Conservation (phyloP, 2,888 invertebrate species). For the Pachymerium ferrugineum region DNA sequence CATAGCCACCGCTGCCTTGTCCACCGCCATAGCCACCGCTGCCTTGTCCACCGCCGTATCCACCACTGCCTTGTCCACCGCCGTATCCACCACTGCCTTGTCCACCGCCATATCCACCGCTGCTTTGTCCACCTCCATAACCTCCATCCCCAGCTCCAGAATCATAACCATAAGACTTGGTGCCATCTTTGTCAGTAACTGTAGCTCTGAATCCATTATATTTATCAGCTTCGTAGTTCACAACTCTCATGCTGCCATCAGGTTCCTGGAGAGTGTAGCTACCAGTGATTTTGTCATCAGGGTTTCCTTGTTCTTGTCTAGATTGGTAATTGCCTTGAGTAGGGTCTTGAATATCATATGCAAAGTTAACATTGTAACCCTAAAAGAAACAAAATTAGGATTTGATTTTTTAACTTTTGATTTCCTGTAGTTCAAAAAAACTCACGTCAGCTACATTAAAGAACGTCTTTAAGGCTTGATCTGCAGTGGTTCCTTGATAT, state of each 20-base stretch:
- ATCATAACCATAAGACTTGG: constrained; percentile 23
- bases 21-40: background rate
- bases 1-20: background rate
- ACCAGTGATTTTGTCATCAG: constrained; percentile 61
- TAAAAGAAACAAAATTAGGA: constrained; percentile 43
- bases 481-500: background rate
- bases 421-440: too few species aligned
- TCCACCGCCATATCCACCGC: background rate
- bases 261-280: constrained; percentile 69
- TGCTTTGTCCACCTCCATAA: background rate
- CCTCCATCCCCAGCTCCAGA: constrained; percentile 1
- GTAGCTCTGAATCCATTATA: constrained; percentile 69
- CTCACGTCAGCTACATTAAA: background rate
- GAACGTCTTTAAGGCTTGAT: background rate
- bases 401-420: background rate
- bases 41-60: background rate
- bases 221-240: constrained; percentile 67
- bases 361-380: constrained; percentile 68
- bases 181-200: constrained; percentile 46
- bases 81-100: background rate
- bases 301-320: constrained; percentile 65
- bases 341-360: constrained; percentile 70
- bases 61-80: background rate
- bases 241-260: constrained; percentile 65
- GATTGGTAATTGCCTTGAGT: constrained; percentile 66